Conservation (phyloP, 1,140 invertebrate species). For the Antheraea pernyi region DNA sequence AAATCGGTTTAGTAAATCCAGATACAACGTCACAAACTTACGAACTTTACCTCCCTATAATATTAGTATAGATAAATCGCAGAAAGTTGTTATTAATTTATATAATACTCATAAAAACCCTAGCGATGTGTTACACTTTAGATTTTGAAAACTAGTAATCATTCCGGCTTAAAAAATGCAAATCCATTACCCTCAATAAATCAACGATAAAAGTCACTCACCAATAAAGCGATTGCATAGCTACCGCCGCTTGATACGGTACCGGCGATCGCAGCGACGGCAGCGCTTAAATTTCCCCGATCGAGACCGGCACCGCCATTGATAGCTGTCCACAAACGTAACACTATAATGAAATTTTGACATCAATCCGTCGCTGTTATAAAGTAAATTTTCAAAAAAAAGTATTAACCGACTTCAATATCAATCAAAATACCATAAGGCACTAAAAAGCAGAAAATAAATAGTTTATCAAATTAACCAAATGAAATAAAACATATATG, state of each 20-base stretch:
- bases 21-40: no score
- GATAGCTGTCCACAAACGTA: slow-evolving; percentile 16
- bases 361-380: slow-evolving; percentile 11
- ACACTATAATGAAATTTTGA: neutral
- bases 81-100: no score
- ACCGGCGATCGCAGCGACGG: slow-evolving; percentile 36
- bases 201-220: neutral
- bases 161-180: neutral
- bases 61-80: no score
- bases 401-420: no score
- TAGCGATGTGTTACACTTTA: no score
- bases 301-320: slow-evolving; percentile 38
- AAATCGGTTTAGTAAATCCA: no score
- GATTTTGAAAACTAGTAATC: neutral
- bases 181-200: neutral
- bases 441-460: no score
- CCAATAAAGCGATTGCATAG: slow-evolving; percentile 13
- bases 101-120: no score
- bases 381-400: neutral
- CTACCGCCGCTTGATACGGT: slow-evolving; percentile 22
- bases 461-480: no score
- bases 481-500: no score
- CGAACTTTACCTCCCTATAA: no score
- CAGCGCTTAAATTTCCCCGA: slow-evolving; percentile 41
- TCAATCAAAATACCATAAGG: no score